Evolutionary conservation across 1,140 invertebrate genomes (phyloP), one percentile per base, ranked within the genome.

Genomic region (Eubasilissa regina): DNA sequence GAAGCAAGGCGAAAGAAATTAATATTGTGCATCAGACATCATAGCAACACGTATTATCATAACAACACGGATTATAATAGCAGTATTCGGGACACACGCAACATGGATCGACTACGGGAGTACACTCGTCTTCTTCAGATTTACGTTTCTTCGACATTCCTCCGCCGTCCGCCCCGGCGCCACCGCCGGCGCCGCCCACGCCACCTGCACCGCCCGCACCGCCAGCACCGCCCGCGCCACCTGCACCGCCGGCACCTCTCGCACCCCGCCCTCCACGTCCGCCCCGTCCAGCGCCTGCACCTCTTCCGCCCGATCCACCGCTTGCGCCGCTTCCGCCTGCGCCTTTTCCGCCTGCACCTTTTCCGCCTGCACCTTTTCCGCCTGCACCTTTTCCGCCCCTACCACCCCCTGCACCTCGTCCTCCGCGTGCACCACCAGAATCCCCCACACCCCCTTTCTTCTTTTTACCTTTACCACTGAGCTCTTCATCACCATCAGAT

Each of bases 21-120:
- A 35, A 3, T 35, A 35, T 35, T 35, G 6, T 35, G 1, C 25
- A 35, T 35, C 25, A 35, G 25, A 35, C 6, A 35, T 35, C 6
- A 6, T 35, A 35, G 25, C 25, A 35, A 35, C 1, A 35, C 25
- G 25, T 4, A 53, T 70, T 21, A 19, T 70, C 17, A 8, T 25
- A 70, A 51, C 47, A 70, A 51, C 66, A 70, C 48, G 66, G 35
- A 53, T 70, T 21, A 48, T 51, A 70, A 44, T 66, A 66, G 15
- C 9, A 35, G 25, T 35, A 70, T 48, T 15, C 8, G 11, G 15
- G 66, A 51, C 44, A 45, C 0, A 68, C 64, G n/a, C n/a, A 15
- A 10, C 66, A 70, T 15, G 62, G 62, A 17, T 48, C 44, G n/a
- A n/a, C n/a, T n/a, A 21, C 66, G n/a, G 8, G 17, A 51, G 17